phyloP scores from a whole-genome alignment of 2,797 vertebrate genomes.

The Orientallactaga sibirica region DNA sequence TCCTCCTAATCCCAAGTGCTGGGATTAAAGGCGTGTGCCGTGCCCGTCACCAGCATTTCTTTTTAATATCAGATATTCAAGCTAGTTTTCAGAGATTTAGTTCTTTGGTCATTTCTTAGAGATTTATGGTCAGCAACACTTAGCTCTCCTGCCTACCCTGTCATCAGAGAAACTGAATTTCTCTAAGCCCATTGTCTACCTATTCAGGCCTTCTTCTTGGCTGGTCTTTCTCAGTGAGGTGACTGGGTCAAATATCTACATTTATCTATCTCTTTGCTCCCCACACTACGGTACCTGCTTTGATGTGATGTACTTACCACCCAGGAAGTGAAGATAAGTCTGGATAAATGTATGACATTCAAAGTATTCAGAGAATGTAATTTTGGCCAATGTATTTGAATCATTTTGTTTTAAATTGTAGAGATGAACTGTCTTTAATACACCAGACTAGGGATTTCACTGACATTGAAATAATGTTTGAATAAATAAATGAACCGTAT shows the following conservation, averaged over 20 bases:
- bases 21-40: too few relatives aligned
- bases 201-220: neutral
- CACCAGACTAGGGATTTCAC: neutral
- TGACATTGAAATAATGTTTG: constrained; percentile 14
- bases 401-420: neutral
- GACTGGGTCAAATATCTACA: neutral
- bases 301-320: neutral
- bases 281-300: neutral
- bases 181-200: neutral
- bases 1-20: too few relatives aligned
- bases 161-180: neutral
- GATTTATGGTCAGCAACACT: neutral
- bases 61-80: neutral
- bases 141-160: neutral
- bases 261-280: neutral
- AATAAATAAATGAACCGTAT: neutral
- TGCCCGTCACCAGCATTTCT: too few relatives aligned
- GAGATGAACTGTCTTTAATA: neutral
- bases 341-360: neutral
- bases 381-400: neutral
- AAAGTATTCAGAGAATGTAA: neutral
- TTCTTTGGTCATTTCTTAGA: constrained; percentile 45
- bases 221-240: neutral
- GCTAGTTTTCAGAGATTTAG: neutral
- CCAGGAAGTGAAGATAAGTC: neutral